Base-by-base conservation (phyloP, 2,888 invertebrate genomes). In the Sipha maydis region DNA sequence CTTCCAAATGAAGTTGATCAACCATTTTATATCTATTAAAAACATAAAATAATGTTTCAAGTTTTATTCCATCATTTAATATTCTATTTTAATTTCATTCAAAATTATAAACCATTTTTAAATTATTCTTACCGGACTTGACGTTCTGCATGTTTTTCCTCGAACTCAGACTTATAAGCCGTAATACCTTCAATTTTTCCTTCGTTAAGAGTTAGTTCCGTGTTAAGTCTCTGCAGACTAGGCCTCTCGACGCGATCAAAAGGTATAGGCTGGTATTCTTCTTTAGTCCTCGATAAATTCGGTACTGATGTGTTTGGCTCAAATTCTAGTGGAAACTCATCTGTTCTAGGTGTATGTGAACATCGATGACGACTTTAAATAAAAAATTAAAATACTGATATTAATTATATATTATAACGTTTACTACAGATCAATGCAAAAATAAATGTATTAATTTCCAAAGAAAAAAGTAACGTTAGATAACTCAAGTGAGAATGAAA, bases 351-450 rank as follows among this genome's bases (percentile, higher is more conserved):
- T 91, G 94, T 94, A 92, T 96, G 96, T 90, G 96, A 94, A 92
- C 97, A 97, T 91, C 95, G 95, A 93, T 97, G 97, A 90, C 96
- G 96, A 92, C 97, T 97, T 92, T 1, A 93, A 93, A 89, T 31
- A 83, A 90, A 90, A 90, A 90, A 73, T 77, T 77, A 80, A 89
- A 48, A 48, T 17, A n/a, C 17, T 31, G 2, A 71, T 71, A 14
- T 38, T 83, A 56, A 48, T n/a, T n/a, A 4, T n/a, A 25, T n/a
- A 76, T 14, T 38, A 25, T 21, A 67, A 67, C n/a, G 3, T 21
- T 21, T n/a, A 3, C 4, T 28, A 28, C n/a, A 28, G 69, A 69
- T 3, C 11, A 11, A 3, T 17, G 25, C 7, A 25, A 8, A 28
- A 25, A 7, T 11, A 25, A 69, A n/a, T 28, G n/a, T 25, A 67